Evolutionary conservation across 2,797 vertebrate species (phyloP), one percentile per base, ranked within the genome.

Genomic region (Pipistrellus kuhlii): DNA sequence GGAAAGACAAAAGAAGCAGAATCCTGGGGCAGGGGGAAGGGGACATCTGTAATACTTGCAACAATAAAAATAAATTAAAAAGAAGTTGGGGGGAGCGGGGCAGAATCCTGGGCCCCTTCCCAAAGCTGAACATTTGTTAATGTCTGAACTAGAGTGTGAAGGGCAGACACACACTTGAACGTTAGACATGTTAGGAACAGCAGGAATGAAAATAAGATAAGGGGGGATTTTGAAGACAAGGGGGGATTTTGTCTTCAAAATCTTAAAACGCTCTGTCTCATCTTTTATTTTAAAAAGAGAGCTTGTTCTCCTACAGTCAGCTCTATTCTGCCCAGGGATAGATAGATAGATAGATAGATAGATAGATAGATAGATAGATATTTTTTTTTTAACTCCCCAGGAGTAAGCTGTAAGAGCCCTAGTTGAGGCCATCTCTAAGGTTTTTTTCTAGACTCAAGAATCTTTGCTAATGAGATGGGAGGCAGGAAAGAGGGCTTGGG

Each of bases 361-460:
- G n/a, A n/a, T n/a, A n/a, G n/a, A n/a, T n/a, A n/a, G n/a, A n/a
- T n/a, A n/a, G n/a, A n/a, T n/a, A n/a, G n/a, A n/a, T n/a, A n/a
- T n/a, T n/a, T n/a, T n/a, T n/a, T n/a, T n/a, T n/a, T n/a, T n/a
- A n/a, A n/a, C n/a, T 82, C 12, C 44, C 17, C 17, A 64, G 32
- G 8, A 83, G 32, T 51, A 38, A 14, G 6, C 88, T 77, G 0
- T 48, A 5, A 57, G 10, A 62, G 10, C 35, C 75, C 17, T 64
- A n/a, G 48, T 41, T 76, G 88, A 27, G 46, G 25, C 9, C 25
- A 7, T 76, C 32, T 46, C 80, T 57, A n/a, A 68, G 86, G 6
- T 66, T 90, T 90, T 73, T 82, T 85, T 78, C 11, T 81, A 55
- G 6, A 18, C 66, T 80, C 64, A 30, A 68, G 66, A 94, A 35